Evolutionary conservation across 2,113 vertebrate genomes (phyloP).

Genomic region (Pelodiscus sinensis): DNA sequence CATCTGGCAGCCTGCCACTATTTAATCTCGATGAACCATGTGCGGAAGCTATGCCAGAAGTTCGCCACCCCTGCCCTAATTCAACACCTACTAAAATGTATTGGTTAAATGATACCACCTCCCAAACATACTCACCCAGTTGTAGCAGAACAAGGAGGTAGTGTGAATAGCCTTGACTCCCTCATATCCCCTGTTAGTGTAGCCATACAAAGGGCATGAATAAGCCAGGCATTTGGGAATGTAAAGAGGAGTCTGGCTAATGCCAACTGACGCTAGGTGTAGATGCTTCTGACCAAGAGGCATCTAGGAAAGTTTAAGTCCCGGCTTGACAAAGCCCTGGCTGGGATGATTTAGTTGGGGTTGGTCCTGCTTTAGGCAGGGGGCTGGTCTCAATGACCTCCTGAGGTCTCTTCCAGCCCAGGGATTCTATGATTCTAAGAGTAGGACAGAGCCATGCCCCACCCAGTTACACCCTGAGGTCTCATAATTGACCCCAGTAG

Average conservation of each 20-base stretch:
- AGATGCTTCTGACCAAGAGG: neutral
- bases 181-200: neutral
- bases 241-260: neutral
- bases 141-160: neutral
- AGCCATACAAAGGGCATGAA: neutral
- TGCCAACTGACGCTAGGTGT: neutral
- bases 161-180: neutral
- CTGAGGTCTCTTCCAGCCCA: too few species aligned
- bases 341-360: too few species aligned
- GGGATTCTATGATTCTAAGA: neutral
- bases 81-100: slow-evolving; percentile 33
- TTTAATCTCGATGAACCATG: too few species aligned
- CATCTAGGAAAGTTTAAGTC: too few species aligned
- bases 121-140: neutral
- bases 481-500: neutral
- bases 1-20: too few species aligned
- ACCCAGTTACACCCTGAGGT: neutral
- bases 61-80: too few species aligned
- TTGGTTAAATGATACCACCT: neutral
- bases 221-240: neutral
- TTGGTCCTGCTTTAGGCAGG: too few species aligned
- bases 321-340: too few species aligned
- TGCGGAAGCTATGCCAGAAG: too few species aligned
- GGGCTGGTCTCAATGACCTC: too few species aligned
- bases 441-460: neutral